These are phyloP conservation scores for Menidia menidia DNA, from an alignment of 2,797 vertebrate genomes.

Conservation along the genomic window DNA sequence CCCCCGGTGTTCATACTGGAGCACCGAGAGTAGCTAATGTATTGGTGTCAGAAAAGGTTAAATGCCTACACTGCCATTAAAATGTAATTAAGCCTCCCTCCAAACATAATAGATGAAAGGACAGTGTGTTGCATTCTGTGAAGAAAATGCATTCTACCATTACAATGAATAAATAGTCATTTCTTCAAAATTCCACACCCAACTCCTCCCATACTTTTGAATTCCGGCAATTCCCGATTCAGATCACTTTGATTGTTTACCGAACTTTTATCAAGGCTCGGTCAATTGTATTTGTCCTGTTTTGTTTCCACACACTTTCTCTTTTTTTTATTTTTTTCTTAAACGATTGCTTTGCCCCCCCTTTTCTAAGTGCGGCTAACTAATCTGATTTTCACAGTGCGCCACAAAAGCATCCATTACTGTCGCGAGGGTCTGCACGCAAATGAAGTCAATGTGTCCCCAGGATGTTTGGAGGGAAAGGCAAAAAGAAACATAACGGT, in stretches of 20 bases:
- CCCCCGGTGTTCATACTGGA: conserved; percentile 49
- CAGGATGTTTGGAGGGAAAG: conserved; percentile 15
- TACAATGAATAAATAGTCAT: neutral
- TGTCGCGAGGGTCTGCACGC: neutral
- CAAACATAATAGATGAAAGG: conserved; percentile 13
- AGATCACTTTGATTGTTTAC: no score
- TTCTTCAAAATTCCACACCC: neutral
- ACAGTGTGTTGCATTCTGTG: neutral
- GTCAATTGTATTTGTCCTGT: no score
- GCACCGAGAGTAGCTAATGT: conserved; percentile 61
- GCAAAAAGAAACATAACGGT: conserved; percentile 28
- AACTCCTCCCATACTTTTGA: neutral
- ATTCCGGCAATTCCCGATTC: no score
- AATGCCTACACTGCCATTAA: conserved; percentile 58
- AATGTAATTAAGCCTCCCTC: conserved; percentile 61
- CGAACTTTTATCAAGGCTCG: no score
- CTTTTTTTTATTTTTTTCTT: no score
- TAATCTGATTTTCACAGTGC: no score
- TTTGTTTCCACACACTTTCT: no score
- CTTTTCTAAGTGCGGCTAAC: no score
- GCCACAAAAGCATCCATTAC: conserved; percentile 5
- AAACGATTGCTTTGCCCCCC: no score
- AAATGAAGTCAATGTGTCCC: conserved; percentile 20
- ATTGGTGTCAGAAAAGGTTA: conserved; percentile 71
- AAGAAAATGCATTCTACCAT: neutral